phyloP scores from a whole-genome alignment of 2,113 vertebrate species.

The Peromyscus leucopus region DNA sequence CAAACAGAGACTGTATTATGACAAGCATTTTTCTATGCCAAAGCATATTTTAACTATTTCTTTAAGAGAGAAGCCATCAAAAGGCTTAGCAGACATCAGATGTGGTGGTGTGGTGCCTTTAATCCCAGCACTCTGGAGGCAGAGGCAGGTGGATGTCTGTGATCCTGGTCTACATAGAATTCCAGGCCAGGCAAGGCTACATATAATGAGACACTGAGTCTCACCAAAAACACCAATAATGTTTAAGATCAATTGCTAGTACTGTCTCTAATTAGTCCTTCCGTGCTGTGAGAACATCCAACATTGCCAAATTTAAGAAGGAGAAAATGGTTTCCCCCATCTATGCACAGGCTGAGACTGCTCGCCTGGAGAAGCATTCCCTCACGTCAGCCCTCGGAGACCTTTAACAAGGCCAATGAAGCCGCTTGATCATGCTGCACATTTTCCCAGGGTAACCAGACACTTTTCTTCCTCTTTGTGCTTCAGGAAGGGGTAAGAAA shows the following conservation, averaged over 20 bases:
- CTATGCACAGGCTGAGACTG: neutral
- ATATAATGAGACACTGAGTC: neutral
- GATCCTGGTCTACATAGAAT: neutral
- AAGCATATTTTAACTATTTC: neutral
- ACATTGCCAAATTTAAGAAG: neutral
- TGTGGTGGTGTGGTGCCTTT: neutral
- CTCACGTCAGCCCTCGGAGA: fast-evolving
- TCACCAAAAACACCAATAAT: neutral
- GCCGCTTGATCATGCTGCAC: neutral
- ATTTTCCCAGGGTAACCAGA: constrained; percentile 28
- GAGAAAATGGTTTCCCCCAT: neutral
- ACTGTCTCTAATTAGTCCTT: neutral
- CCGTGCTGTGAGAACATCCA: neutral
- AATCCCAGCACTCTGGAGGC: neutral
- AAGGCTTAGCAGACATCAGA: neutral
- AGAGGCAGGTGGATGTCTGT: neutral
- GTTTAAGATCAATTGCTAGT: neutral
- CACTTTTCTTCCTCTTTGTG: constrained; percentile 6
- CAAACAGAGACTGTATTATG: neutral
- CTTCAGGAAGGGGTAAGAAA: constrained; percentile 85
- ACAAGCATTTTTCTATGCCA: neutral
- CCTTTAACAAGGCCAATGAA: neutral
- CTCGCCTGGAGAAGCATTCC: no score
- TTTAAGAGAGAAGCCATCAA: neutral
- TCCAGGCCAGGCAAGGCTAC: neutral